These are phyloP conservation scores for Xenopus tropicalis DNA, from an alignment of 2,113 vertebrate genomes.

Conservation along the genomic window DNA sequence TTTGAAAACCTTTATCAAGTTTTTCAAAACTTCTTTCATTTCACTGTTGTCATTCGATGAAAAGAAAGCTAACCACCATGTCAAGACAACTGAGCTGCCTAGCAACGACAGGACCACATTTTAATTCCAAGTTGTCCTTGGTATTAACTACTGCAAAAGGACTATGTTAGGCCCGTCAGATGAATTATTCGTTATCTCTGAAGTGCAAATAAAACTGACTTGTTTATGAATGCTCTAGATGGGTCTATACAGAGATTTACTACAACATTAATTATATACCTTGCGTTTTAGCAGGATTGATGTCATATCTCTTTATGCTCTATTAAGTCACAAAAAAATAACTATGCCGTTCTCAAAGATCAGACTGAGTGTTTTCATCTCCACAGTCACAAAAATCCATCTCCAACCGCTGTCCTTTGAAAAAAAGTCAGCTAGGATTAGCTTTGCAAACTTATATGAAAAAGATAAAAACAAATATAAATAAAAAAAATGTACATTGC, in stretches of 20 bases:
- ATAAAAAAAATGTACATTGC: no score
- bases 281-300: constrained; percentile 89
- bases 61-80: constrained; percentile 99
- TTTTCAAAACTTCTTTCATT: constrained; percentile 99
- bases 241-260: constrained; percentile 86
- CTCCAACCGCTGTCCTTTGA: no score
- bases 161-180: constrained; percentile 94
- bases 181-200: constrained; percentile 98
- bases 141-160: constrained; percentile 98
- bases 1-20: constrained; percentile 98
- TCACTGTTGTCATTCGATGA: constrained; percentile 98
- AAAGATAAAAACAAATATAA: no score
- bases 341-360: no score
- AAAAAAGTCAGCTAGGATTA: no score
- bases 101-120: constrained; percentile 93
- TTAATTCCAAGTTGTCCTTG: constrained; percentile 97
- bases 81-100: constrained; percentile 98
- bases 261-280: constrained; percentile 91
- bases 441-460: no score
- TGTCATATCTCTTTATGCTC: constrained; percentile 98
- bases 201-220: constrained; percentile 97
- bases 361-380: no score
- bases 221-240: constrained; percentile 85
- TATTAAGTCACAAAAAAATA: constrained; percentile 54
- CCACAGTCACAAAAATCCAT: no score